phyloP scores from a whole-genome alignment of 2,797 vertebrate genomes.

The Otus scops region DNA sequence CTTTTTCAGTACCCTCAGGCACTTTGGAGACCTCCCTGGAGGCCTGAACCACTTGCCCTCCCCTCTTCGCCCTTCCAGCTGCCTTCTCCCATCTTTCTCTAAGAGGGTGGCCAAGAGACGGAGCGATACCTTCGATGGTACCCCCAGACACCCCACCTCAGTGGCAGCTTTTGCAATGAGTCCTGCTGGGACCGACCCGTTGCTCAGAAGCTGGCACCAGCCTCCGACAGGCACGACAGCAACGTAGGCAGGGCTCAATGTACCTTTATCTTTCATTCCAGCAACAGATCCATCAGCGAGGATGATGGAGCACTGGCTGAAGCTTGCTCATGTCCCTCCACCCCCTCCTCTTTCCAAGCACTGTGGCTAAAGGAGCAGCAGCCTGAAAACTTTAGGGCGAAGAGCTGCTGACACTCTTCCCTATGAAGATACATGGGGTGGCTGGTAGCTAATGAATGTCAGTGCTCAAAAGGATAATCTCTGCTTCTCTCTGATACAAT shows the following conservation, averaged over 20 bases:
- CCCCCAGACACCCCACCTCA: background rate
- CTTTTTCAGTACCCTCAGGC: background rate
- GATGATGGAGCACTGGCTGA: background rate
- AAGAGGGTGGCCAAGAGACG: background rate
- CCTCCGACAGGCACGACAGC: rapidly evolving
- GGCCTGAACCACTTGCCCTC: background rate
- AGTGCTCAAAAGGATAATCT: conserved; percentile 77
- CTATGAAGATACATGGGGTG: conserved; percentile 77
- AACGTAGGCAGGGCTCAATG: rapidly evolving
- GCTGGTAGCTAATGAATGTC: conserved; percentile 76
- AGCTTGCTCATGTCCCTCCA: background rate
- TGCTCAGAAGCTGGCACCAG: background rate
- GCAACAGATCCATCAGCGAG: background rate
- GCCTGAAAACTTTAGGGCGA: conserved; percentile 61
- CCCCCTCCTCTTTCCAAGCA: background rate
- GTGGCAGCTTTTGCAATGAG: background rate
- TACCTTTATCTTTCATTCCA: background rate
- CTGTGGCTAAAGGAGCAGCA: background rate
- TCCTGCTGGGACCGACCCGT: background rate
- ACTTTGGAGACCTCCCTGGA: background rate
- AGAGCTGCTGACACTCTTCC: conserved; percentile 68
- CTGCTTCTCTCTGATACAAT: conserved; percentile 77
- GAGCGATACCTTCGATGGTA: background rate
- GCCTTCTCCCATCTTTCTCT: background rate
- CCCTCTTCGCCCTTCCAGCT: background rate